Conservation (phyloP, 1,140 invertebrate genomes). For the Chironomus striatipennis region DNA sequence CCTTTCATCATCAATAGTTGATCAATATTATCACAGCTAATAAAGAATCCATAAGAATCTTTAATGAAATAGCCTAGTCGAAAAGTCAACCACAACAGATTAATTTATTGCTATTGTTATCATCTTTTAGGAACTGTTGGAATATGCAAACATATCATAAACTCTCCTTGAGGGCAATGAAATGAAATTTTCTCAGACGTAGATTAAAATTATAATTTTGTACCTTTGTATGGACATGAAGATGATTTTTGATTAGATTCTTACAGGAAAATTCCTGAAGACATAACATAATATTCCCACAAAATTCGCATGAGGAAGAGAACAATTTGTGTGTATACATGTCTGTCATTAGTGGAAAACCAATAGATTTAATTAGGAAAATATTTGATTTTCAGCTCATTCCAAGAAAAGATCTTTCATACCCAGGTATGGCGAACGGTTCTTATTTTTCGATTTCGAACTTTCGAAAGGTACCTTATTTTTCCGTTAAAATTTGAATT, state of each 20-base stretch:
- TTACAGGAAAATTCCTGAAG: too few species aligned
- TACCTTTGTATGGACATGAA: too few species aligned
- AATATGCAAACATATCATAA: conserved; percentile 3
- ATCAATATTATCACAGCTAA: too few species aligned
- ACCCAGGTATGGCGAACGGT: too few species aligned
- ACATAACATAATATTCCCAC: too few species aligned
- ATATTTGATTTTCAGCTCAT: neutral
- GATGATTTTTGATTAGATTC: too few species aligned
- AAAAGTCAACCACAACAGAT: neutral
- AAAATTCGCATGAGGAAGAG: too few species aligned
- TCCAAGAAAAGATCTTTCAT: neutral
- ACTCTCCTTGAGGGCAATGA: neutral
- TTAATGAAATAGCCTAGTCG: neutral
- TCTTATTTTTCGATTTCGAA: too few species aligned
- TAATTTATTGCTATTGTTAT: conserved; percentile 8
- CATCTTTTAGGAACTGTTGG: neutral
- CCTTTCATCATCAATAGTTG: neutral
- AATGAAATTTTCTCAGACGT: neutral
- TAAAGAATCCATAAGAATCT: neutral
- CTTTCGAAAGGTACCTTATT: too few species aligned
- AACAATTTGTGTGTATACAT: neutral
- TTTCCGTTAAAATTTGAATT: too few species aligned
- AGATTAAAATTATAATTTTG: neutral
- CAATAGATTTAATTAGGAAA: conserved; percentile 8
- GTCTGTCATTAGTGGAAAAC: conserved; percentile 1